These are phyloP conservation scores for Etheostoma spectabile DNA, from an alignment of 2,113 vertebrate species.

Conservation along the genomic window DNA sequence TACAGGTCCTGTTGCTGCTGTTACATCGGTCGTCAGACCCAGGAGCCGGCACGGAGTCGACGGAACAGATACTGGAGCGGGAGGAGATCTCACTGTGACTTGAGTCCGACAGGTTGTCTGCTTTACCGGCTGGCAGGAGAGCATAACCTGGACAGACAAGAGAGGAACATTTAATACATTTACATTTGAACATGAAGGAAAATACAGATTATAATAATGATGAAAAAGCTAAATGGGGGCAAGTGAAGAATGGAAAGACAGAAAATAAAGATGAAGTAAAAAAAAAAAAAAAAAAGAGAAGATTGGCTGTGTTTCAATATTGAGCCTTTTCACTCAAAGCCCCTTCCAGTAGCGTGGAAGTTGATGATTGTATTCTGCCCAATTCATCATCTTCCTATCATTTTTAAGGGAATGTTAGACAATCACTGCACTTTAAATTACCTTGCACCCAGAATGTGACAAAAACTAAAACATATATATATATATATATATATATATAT, in stretches of 20 bases:
- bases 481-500: no score
- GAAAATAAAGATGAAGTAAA: no score
- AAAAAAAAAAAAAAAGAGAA: background rate
- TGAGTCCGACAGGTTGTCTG: constrained; percentile 93
- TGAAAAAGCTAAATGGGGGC: background rate
- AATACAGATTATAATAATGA: background rate
- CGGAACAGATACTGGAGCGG: constrained; percentile 94
- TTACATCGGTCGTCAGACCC: constrained; percentile 83
- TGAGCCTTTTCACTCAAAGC: background rate
- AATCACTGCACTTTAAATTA: background rate
- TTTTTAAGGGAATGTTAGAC: background rate
- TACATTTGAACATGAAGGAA: background rate
- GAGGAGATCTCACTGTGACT: constrained; percentile 97
- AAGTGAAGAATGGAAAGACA: background rate
- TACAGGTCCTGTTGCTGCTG: constrained; percentile 73
- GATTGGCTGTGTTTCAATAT: background rate
- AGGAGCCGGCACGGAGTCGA: constrained; percentile 89
- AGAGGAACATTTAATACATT: background rate
- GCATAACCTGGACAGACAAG: constrained; percentile 83
- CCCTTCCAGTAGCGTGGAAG: background rate
- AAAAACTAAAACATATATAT: background rate
- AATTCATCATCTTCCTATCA: background rate
- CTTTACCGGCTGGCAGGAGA: constrained; percentile 86
- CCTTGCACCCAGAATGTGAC: background rate
- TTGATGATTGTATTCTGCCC: background rate